Evolutionary conservation across 2,888 invertebrate genomes (phyloP).

Genomic region (Ditula angustiorana): DNA sequence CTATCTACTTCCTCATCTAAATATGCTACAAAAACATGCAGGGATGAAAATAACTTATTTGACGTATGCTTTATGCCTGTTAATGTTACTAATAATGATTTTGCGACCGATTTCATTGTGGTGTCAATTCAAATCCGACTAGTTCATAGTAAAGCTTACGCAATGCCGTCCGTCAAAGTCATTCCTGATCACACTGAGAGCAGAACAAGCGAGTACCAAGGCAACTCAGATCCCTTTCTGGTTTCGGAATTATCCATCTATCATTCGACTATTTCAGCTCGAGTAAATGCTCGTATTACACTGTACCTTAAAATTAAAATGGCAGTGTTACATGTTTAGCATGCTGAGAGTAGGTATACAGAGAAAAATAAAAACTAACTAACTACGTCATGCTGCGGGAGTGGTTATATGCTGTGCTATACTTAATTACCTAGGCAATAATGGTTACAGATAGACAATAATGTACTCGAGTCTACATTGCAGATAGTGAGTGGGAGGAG

Average conservation of each 20-base stretch:
- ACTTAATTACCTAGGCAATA: slow-evolving; percentile 38
- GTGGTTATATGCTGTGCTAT: slow-evolving; percentile 32
- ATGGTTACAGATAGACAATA: slow-evolving; percentile 29
- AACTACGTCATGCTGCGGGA: slow-evolving; percentile 38
- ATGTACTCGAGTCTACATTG: slow-evolving; percentile 65
- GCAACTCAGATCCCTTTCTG: slow-evolving; percentile 38
- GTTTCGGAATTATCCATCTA: slow-evolving; percentile 32
- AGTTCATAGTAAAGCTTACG: slow-evolving; percentile 30
- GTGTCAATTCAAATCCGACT: slow-evolving; percentile 18
- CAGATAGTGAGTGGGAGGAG: slow-evolving; percentile 75
- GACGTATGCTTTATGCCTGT: slow-evolving; percentile 34
- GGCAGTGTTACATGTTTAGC: slow-evolving; percentile 36
- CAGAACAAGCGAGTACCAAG: slow-evolving; percentile 35
- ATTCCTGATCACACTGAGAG: slow-evolving; percentile 31
- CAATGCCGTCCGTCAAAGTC: slow-evolving; percentile 20
- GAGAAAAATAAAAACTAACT: slow-evolving; percentile 35
- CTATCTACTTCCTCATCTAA: slow-evolving; percentile 40
- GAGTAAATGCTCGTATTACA: slow-evolving; percentile 15
- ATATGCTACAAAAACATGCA: slow-evolving; percentile 51
- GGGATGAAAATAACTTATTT: slow-evolving; percentile 45
- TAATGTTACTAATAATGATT: slow-evolving; percentile 16
- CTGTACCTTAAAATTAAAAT: slow-evolving; percentile 35
- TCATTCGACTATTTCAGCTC: slow-evolving; percentile 35
- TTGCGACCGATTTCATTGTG: slow-evolving; percentile 22
- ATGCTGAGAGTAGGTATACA: slow-evolving; percentile 35